Base-by-base conservation (phyloP, 2,113 vertebrate species). In the Hoplias malabaricus region DNA sequence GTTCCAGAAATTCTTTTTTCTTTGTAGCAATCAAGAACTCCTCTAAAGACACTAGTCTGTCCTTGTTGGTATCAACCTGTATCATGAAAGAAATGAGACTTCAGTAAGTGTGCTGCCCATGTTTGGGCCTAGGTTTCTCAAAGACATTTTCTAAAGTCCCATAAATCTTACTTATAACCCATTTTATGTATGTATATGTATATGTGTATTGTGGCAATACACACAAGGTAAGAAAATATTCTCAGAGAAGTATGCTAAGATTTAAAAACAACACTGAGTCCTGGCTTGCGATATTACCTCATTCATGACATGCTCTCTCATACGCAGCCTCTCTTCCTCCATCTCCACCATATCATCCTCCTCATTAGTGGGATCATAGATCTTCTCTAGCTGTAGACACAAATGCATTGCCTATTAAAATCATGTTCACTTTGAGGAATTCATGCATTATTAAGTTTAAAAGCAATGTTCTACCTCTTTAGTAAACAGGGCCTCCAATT, bases 281-380 rank as follows among this genome's bases (percentile, higher is more conserved):
- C 43, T 68, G 21, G 10, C 11, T 16, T 6, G n/a, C 34, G 59
- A 2, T 21, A 25, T 53, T 85, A 98, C 97, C 96, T 99, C 97
- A 66, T 93, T 98, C 97, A 99, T 98, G 54, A 99, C 97, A 68
- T 99, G 97, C 65, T 99, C 97, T 76, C 97, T 94, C 97, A 99
- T 99, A 62, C 97, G 93, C 57, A 98, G 90, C 72, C 97, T 91
- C 90, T 99, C 98, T 84, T 99, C 98, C 85, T 99, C 98, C 97
- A 99, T 99, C 90, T 98, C 98, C 83, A 99, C 86, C 98, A 99
- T 98, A 83, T 99, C 97, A 69, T 99, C 97, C 78, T 99, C 97
- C 90, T 96, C 96, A 63, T 99, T 98, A 83, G 93, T 94, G 31
- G 98, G 94, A 78, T 99, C 95, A 27, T 99, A 99, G 33, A 98